Conservation (phyloP, 2,113 vertebrate species). For the Mungos mungo region DNA sequence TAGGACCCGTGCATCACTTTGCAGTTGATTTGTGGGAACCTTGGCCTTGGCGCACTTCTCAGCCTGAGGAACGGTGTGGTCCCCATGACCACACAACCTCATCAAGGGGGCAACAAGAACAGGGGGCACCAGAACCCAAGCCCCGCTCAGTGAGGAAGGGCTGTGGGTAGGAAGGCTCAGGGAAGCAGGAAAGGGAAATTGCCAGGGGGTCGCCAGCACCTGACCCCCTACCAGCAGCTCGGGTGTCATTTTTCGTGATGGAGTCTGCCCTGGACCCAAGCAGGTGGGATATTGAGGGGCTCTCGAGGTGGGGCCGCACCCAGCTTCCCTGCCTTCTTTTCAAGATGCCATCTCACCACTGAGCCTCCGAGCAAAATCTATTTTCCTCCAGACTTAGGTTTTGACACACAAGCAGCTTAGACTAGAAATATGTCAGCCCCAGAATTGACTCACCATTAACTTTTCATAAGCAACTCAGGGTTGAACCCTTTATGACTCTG, state of each 20-base stretch:
- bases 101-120: not conserved
- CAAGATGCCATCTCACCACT: not conserved
- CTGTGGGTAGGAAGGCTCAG: not conserved
- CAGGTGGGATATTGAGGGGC: not conserved
- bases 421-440: slow-evolving; percentile 31
- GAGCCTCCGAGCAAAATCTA: not conserved
- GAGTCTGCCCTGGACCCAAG: not conserved
- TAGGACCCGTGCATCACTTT: not conserved
- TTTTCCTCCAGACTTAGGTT: slow-evolving; percentile 40
- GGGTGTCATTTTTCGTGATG: not conserved
- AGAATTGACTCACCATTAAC: slow-evolving; percentile 46
- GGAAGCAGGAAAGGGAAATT: not conserved
- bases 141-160: not conserved
- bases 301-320: fast-evolving
- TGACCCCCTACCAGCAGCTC: not conserved
- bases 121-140: not conserved
- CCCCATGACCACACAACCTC: not conserved
- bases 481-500: not conserved
- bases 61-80: not conserved
- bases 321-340: not conserved
- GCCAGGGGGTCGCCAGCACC: fast-evolving
- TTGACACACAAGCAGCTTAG: slow-evolving; percentile 23
- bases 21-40: not conserved
- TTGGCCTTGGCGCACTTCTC: not conserved
- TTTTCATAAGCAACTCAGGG: slow-evolving; percentile 44